Conservation (phyloP, 2,797 vertebrate genomes). For the Rhinatrema bivittatum region DNA sequence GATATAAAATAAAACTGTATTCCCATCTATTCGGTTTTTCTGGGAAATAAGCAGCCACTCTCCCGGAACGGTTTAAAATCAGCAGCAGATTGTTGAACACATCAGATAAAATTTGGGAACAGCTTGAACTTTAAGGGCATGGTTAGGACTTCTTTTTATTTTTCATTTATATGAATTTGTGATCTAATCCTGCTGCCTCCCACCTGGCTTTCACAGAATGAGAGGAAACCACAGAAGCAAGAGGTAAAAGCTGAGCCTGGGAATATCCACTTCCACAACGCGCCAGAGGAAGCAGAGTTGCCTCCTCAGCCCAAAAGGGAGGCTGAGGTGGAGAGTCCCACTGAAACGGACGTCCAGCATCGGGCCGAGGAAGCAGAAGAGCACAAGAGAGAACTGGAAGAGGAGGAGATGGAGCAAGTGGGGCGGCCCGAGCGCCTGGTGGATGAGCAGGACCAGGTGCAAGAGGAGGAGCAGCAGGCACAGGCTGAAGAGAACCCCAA, state of each 20-base stretch:
- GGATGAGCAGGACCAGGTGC: constrained; percentile 72
- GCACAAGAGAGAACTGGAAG: constrained; percentile 73
- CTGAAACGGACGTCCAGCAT: constrained; percentile 25
- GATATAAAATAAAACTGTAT: no score
- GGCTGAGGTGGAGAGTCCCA: neutral
- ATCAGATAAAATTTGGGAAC: no score
- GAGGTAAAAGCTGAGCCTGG: constrained; percentile 21
- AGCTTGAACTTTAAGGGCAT: no score
- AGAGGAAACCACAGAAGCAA: constrained; percentile 3
- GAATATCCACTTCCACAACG: neutral
- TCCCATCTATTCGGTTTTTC: no score
- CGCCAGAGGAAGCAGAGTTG: neutral
- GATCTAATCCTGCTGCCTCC: constrained; percentile 1
- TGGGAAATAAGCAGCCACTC: no score
- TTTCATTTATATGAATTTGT: no score
- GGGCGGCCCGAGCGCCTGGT: constrained; percentile 79
- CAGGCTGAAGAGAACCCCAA: constrained; percentile 2
- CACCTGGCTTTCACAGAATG: constrained; percentile 20
- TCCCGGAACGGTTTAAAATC: no score
- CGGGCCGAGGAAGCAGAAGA: constrained; percentile 49
- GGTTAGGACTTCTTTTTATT: no score
- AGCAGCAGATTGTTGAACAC: no score
- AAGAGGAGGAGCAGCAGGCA: constrained; percentile 40
- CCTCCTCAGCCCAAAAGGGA: constrained; percentile 1
- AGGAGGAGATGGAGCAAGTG: constrained; percentile 89